Base-by-base conservation (phyloP, 2,113 vertebrate genomes). In the Thamnaconus septentrionalis region DNA sequence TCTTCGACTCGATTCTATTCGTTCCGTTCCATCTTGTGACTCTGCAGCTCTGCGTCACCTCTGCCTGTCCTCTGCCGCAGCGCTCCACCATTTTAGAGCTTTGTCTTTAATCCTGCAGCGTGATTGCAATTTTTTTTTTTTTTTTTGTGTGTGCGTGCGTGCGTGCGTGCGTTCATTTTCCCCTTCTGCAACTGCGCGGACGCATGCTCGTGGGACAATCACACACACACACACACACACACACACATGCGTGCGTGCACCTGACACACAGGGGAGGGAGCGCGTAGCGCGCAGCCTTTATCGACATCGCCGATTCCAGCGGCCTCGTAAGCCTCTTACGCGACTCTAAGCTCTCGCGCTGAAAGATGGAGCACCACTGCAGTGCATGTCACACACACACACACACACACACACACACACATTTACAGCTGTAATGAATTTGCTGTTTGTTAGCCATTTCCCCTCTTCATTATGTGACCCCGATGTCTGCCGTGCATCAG, bases 241-340 rank as follows among this genome's bases (percentile, higher is more conserved):
- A 9, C 41, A 18, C 40, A 60, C n/a, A 45, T 52, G 18, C 49
- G 18, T 31, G 18, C 18, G 18, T 31, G 18, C 18, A 31, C 18
- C 18, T 31, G 18, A 31, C 18, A 31, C 18, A 31, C 18, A 31
- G 18, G 18, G 18, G 18, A 31, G 18, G 1, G 18, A 31, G 18
- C 18, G 18, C 18, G 18, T 31, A 2, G 18, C 68, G 46, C 59
- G 54, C 67, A 59, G 50, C 64, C 76, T 84, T 85, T 81, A 89
- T 85, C 85, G 68, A 87, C 87, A 83, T 88, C 63, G 74, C 85
- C 82, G 86, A 87, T 88, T 90, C 73, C 85, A 69, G 75, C 48
- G 18, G 78, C 60, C 50, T 31, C 18, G 18, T 91, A 92, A 93
- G 90, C 91, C 78, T 87, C 89, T 93, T 93, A 92, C 6, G 59